phyloP scores from a whole-genome alignment of 2,113 vertebrate genomes.

The Felis chaus region DNA sequence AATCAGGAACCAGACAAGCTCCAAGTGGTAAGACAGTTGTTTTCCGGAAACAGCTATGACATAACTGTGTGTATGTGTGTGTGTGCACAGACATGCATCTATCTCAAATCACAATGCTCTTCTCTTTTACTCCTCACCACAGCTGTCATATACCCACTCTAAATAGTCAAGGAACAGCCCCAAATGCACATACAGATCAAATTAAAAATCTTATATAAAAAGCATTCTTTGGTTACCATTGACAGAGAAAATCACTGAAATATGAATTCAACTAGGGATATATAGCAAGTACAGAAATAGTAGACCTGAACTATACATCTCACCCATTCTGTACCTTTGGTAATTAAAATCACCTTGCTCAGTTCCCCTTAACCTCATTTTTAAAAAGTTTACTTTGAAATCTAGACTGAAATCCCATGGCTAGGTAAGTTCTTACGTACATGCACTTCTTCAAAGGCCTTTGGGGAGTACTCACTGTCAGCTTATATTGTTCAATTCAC shows the following conservation, averaged over 20 bases:
- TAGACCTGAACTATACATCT: neutral
- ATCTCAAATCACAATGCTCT: neutral
- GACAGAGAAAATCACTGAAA: neutral
- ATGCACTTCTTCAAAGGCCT: neutral
- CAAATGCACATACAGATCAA: neutral
- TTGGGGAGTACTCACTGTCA: neutral
- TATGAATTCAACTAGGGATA: neutral
- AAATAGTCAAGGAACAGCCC: neutral
- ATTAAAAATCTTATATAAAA: neutral
- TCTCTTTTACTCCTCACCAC: neutral
- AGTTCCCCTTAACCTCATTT: neutral
- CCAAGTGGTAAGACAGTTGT: neutral
- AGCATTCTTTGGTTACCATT: neutral
- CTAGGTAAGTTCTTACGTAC: neutral
- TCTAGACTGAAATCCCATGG: neutral
- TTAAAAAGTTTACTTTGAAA: neutral
- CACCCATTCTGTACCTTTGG: neutral
- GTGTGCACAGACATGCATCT: neutral
- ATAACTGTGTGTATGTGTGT: neutral
- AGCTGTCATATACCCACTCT: neutral
- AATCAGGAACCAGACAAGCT: conserved; percentile 37
- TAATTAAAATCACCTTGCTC: neutral
- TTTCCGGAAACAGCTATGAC: conserved; percentile 11
- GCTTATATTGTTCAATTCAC: neutral
- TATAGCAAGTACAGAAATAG: neutral